Conservation (phyloP, 2,113 vertebrate species). For the Orientallactaga bullata region DNA sequence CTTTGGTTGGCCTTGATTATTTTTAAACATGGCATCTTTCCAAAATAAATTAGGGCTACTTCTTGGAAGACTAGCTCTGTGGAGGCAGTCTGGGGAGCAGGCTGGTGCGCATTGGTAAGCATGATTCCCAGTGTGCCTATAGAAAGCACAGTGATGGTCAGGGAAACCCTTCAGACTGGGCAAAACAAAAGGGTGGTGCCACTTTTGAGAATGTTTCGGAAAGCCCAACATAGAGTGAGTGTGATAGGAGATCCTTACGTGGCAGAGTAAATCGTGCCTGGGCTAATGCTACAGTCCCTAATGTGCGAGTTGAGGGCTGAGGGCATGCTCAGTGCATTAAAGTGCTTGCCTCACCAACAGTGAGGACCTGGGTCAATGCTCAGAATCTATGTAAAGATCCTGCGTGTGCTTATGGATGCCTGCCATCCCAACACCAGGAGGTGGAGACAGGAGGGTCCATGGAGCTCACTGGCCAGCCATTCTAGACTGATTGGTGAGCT, state of each 20-base stretch:
- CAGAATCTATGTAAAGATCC: no score
- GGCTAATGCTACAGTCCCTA: neutral
- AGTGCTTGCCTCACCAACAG: no score
- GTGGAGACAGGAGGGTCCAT: no score
- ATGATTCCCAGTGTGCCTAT: neutral
- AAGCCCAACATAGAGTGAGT: neutral
- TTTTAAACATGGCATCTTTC: conserved; percentile 36
- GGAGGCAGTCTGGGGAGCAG: neutral
- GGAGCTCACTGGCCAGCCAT: no score
- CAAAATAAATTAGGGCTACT: conserved; percentile 54
- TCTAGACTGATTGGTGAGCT: no score
- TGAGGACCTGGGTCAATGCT: no score
- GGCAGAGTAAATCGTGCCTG: neutral
- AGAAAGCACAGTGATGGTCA: conserved; percentile 15
- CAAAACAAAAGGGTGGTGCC: conserved; percentile 52
- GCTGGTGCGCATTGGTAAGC: neutral
- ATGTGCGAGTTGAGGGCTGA: neutral
- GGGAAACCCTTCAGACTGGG: conserved; percentile 18
- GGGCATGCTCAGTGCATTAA: no score
- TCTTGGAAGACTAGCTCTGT: neutral
- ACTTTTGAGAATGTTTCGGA: conserved; percentile 23
- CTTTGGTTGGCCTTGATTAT: neutral
- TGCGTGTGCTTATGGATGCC: no score
- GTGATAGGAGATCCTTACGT: neutral
- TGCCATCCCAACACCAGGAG: no score